Evolutionary conservation across 2,113 vertebrate species (phyloP).

Genomic region (Typhlomys cinereus): DNA sequence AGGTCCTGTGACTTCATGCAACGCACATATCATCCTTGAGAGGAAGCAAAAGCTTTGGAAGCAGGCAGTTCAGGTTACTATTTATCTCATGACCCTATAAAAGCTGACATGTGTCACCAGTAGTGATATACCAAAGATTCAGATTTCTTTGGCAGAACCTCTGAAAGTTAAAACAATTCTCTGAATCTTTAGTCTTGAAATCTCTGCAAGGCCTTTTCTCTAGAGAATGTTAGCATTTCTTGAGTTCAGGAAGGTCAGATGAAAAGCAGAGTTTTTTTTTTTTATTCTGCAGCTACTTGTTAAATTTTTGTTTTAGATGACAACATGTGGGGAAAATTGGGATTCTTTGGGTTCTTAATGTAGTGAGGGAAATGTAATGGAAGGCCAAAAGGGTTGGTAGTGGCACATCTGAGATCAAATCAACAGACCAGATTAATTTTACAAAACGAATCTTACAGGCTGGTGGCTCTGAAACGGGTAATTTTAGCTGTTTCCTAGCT

Average conservation of each 20-base stretch:
- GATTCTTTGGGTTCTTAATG: not conserved
- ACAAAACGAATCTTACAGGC: not conserved
- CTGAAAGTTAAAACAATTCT: conserved; percentile 60
- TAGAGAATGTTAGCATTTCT: conserved; percentile 47
- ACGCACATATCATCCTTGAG: conserved; percentile 13
- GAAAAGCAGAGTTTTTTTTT: not conserved
- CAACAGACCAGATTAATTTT: not conserved
- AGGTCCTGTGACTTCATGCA: conserved; percentile 7
- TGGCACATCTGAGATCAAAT: not conserved
- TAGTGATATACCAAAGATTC: conserved; percentile 48
- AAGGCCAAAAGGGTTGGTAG: not conserved
- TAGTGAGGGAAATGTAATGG: not conserved
- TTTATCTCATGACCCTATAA: conserved; percentile 57
- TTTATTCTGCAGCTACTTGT: not conserved
- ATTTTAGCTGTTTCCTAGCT: not conserved
- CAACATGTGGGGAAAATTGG: not conserved
- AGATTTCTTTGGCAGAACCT: conserved; percentile 40
- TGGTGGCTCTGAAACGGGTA: not conserved
- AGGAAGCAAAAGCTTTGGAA: conserved; percentile 43
- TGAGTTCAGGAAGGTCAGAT: conserved; percentile 42
- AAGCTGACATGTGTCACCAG: conserved; percentile 54
- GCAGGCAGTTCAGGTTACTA: not conserved
- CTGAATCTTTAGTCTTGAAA: conserved; percentile 39
- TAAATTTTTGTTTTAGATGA: conserved; percentile 46
- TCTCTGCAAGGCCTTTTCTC: not conserved